Base-by-base conservation (phyloP, 2,888 invertebrate species). In the Plagiodera versicolora region DNA sequence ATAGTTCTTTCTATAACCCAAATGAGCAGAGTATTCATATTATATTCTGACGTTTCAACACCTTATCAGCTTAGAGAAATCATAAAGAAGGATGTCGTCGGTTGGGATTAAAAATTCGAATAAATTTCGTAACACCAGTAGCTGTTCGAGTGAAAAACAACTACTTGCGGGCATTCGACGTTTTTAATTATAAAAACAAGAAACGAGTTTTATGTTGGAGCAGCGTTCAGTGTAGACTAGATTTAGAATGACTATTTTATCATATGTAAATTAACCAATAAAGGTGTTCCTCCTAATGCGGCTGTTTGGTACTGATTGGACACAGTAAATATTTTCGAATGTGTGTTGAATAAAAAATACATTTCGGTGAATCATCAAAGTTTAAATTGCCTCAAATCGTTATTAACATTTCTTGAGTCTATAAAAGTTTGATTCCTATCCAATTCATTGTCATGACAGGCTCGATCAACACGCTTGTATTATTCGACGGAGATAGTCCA, bases 241-340 rank as follows among this genome's bases (percentile, higher is more conserved):
- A 63, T 63, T 63, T 63, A 63, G 44, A 49, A 56, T n/a, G n/a
- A n/a, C n/a, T n/a, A n/a, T n/a, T n/a, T n/a, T n/a, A n/a, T n/a
- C n/a, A n/a, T n/a, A n/a, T 63, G 64, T 67, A 66, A 66, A 67
- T 67, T 67, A 67, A 20, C 45, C 54, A 53, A 57, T 57, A 61
- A 60, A 49, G 53, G 56, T 44, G 28, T 53, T 39, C 44, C 35
- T 19, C 39, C 18, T 39, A 20, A 19, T 24, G 44, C 53, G 44
- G 14, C 44, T 53, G 44, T 39, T 53, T 20, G 14, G 24, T 24
- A 52, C 14, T 14, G 39, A 39, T 39, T 39, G 11, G 14, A 39
- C 14, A 14, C 39, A 39, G 39, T n/a, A 14, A 39, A 39, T 39
- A 11, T 39, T 39, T 14, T 39, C 14, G 2, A 32, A 32, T 39